Base-by-base conservation (phyloP, 2,113 vertebrate species). In the Silurus asotus region DNA sequence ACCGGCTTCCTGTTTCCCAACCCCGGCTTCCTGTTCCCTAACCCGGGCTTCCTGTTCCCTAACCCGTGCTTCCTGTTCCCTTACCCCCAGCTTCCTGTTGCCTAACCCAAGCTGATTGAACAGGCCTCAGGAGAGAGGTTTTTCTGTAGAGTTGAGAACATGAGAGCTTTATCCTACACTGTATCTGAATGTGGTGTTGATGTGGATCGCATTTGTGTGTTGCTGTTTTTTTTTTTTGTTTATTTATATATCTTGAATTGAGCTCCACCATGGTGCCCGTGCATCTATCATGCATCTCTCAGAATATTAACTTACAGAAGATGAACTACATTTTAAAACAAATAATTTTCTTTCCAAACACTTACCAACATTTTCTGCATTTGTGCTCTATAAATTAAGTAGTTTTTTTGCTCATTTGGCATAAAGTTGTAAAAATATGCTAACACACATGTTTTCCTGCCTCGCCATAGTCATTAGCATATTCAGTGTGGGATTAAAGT, bases 381-480 rank as follows among this genome's bases (percentile, higher is more conserved):
- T 51, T 75, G 45, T 23, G 1, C 45, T 4, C 19, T 19, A 48
- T 4, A 53, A 9, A 75, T 13, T 75, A 3, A 17, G 67, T 70
- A 49, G 23, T 8, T 23, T 45, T 74, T 74, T 74, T 20, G 70
- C 48, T 53, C 5, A 53, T 53, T 51, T n/a, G 53, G 4, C 11
- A 9, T n/a, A 51, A 53, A 53, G 13, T 2, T 75, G 20, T 75
- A 3, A 75, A 75, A 53, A 14, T 17, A 82, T 87, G 86, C 86
- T 88, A 82, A 84, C 86, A 88, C 89, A 93, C 88, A 91, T 92
- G 91, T 91, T 91, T 78, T 90, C 87, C 90, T 90, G 85, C 86
- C 88, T 55, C 86, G 84, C 82, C 55, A 4, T 77, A n/a, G 78
- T 85, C 72, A 89, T 93, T 90, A 92, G 80, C 87, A 89, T 85